Percentiles rank a stretch among this genome's conserved stretches.
Evolutionary conservation across 2,113 vertebrate genomes (phyloP).

Genomic region (Tonatia bakeri): DNA sequence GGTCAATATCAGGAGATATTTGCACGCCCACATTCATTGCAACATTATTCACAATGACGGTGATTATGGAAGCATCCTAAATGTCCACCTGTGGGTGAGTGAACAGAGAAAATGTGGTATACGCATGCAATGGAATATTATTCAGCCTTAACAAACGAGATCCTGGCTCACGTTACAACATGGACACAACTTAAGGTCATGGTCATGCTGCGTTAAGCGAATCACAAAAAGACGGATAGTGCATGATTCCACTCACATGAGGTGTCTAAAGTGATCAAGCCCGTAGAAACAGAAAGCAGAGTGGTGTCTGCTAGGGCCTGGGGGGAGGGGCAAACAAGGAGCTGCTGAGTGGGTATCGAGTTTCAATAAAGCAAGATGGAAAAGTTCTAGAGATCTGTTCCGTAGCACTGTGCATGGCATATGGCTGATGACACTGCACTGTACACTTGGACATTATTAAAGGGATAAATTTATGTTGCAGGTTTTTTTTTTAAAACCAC

Average conservation of each 20-base stretch:
- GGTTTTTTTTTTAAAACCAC: neutral
- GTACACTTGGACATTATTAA: neutral
- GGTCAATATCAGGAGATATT: neutral
- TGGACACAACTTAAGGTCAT: neutral
- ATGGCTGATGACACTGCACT: neutral
- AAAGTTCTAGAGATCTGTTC: neutral
- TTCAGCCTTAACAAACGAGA: neutral
- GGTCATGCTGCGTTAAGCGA: neutral
- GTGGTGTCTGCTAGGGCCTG: neutral
- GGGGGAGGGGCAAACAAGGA: fast-evolving
- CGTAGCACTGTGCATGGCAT: too few species aligned
- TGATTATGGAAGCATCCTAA: neutral
- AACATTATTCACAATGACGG: neutral
- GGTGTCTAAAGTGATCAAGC: neutral
- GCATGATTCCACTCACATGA: neutral
- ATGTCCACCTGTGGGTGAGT: too few species aligned
- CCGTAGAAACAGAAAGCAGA: neutral
- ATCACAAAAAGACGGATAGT: neutral
- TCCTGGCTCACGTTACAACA: neutral
- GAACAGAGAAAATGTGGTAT: neutral
- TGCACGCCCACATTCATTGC: neutral
- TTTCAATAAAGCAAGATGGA: neutral
- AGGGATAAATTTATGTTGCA: neutral
- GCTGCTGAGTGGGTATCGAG: neutral
- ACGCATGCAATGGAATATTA: neutral